Percentiles rank a stretch among this genome's conserved stretches.
Conservation (phyloP, 1,140 invertebrate genomes). For the Drosophila pachea region DNA sequence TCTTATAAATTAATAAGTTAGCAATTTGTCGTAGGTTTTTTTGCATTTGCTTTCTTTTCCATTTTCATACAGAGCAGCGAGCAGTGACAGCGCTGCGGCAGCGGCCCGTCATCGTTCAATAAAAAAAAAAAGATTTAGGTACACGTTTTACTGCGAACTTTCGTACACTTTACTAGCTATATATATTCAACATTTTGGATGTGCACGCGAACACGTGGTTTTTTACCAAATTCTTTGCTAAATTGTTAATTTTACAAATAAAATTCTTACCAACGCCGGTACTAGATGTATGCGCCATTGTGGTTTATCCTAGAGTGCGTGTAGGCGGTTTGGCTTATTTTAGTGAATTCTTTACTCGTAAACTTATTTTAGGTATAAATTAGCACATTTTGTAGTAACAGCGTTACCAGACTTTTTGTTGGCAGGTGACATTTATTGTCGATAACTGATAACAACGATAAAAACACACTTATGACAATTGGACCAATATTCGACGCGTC, state of each 20-base stretch:
- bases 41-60: constrained; percentile 61
- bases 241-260: constrained; percentile 65
- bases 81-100: constrained; percentile 41
- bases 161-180: constrained; percentile 29
- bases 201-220: constrained; percentile 14
- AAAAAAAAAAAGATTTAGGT: constrained; percentile 45
- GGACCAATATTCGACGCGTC: constrained; percentile 59
- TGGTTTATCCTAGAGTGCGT: constrained; percentile 63
- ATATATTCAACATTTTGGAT: constrained; percentile 15
- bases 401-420: constrained; percentile 15
- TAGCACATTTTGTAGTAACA: constrained; percentile 13
- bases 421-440: constrained; percentile 16
- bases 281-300: constrained; percentile 79
- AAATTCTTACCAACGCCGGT: constrained; percentile 79
- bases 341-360: constrained; percentile 23
- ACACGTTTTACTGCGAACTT: constrained; percentile 34
- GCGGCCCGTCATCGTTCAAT: constrained; percentile 48
- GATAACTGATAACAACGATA: constrained; percentile 29
- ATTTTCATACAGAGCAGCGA: constrained; percentile 53
- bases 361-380: constrained; percentile 14
- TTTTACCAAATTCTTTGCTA: constrained; percentile 41
- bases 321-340: constrained; percentile 39
- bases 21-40: constrained; percentile 58
- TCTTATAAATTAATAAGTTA: constrained; percentile 37
- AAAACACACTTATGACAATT: constrained; percentile 26